Conservation (phyloP, 2,888 invertebrate genomes). For the Stictocephala bisonia region DNA sequence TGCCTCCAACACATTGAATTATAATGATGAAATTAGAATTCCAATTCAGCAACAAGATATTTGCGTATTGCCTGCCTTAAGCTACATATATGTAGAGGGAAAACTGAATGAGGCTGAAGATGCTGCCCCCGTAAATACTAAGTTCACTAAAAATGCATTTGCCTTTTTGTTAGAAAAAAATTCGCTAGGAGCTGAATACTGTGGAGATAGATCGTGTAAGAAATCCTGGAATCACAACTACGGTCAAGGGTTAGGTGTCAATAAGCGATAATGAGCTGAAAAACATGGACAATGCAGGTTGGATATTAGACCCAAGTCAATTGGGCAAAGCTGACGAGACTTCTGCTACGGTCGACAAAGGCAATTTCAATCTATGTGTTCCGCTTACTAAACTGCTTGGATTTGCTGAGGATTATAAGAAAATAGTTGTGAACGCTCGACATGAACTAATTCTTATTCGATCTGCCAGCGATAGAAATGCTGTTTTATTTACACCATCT, state of each 20-base stretch:
- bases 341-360: not conserved
- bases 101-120: not conserved
- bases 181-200: slow-evolving; percentile 62
- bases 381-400: slow-evolving; percentile 52
- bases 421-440: slow-evolving; percentile 45
- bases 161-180: slow-evolving; percentile 51
- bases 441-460: slow-evolving; percentile 28
- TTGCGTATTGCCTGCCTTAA: slow-evolving; percentile 46
- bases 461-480: not conserved
- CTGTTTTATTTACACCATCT: not conserved
- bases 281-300: slow-evolving; percentile 22
- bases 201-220: slow-evolving; percentile 61
- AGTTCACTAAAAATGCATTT: slow-evolving; percentile 46
- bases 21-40: slow-evolving; percentile 53
- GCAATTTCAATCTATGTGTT: slow-evolving; percentile 51
- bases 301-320: slow-evolving; percentile 40
- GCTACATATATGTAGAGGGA: slow-evolving; percentile 49
- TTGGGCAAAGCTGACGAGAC: not conserved
- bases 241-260: not conserved
- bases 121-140: not conserved
- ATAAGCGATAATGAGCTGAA: not conserved
- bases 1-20: slow-evolving; percentile 44
- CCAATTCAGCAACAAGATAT: slow-evolving; percentile 49
- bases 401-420: slow-evolving; percentile 55
- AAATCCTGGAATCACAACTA: slow-evolving; percentile 58